Evolutionary conservation across 2,113 vertebrate species (phyloP), one percentile per base, ranked within the genome.

Genomic region (Triplophysa tibetana): DNA sequence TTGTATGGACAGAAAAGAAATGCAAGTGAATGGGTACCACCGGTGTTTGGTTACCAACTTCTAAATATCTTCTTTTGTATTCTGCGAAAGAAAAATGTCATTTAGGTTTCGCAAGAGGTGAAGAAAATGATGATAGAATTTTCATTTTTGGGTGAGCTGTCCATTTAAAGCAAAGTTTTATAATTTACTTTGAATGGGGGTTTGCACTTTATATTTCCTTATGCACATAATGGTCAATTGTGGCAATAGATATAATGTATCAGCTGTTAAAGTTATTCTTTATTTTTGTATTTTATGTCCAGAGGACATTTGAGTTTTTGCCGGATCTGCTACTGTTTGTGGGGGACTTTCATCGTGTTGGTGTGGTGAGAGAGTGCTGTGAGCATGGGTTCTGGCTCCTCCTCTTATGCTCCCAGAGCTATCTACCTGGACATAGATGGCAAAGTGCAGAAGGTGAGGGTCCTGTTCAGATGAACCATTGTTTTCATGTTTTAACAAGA

Each of bases 401-500:
- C 92, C 72, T 92, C 89, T 52, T 92, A 92, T 60, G 73, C 87
- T 74, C 91, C 91, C 6, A 92, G 90, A 88, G 78, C 86, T 17
- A 91, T 93, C 88, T 92, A 92, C 83, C 85, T 94, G 85, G 88
- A 94, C 56, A 92, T 93, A 84, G 91, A 93, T 52, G 92, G 91
- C 6, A 92, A 91, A 79, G 84, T 92, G 54, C 92, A 93, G 77
- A 94, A 93, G 90, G 92, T 94, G 81, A 26, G 86, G 81, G 8
- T 14, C 8, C 23, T 61, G 11, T 45, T 74, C 17, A 24, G 74
- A 26, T 65, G 11, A 16, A 52, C 17, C 7, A 1, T 7, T 60
- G 3, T 68, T 70, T 61, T 14, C 33, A n/a, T 29, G 17, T 2
- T 61, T 67, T 26, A 8, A 58, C n/a, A 58, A 9, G 9, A 7